A percentile compares a stretch with the other conserved stretches of the same genome.
Evolutionary conservation across 2,888 invertebrate genomes (phyloP).

Genomic region (Portevinia maculata): DNA sequence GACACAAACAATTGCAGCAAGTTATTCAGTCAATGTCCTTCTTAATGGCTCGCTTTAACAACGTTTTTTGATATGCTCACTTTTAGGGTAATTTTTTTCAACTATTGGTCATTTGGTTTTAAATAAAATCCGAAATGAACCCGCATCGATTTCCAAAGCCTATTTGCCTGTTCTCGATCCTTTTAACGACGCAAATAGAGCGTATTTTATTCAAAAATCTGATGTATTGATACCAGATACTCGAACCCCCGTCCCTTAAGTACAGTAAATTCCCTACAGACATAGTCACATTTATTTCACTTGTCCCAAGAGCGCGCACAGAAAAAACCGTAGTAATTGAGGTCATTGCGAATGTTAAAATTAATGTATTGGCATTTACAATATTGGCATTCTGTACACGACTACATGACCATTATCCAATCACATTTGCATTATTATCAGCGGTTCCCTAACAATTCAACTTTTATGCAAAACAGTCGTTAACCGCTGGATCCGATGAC

Average conservation of each 20-base stretch:
- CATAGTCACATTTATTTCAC: neutral
- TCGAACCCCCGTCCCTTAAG: neutral
- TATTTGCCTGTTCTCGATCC: too few relatives aligned
- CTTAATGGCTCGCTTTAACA: too few relatives aligned
- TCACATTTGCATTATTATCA: slow-evolving; percentile 51
- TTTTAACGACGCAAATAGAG: too few relatives aligned
- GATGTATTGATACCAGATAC: neutral
- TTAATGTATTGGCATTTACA: slow-evolving; percentile 16
- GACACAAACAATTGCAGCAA: too few relatives aligned
- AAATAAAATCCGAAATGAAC: too few relatives aligned
- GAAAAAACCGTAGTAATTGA: neutral
- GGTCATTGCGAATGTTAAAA: slow-evolving; percentile 22
- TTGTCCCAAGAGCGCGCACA: neutral
- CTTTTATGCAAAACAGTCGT: slow-evolving; percentile 39
- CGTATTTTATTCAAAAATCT: too few relatives aligned
- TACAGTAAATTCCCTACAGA: neutral
- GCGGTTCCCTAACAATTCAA: slow-evolving; percentile 36
- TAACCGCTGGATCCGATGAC: slow-evolving; percentile 49
- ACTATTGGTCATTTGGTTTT: too few relatives aligned
- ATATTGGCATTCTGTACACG: neutral
- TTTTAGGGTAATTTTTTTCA: too few relatives aligned
- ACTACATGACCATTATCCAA: slow-evolving; percentile 31
- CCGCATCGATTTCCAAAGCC: too few relatives aligned
- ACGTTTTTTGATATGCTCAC: too few relatives aligned
- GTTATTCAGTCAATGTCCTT: too few relatives aligned